A percentile compares a stretch with the other conserved stretches of the same genome.
These are phyloP conservation scores for Dolichopus griseipennis DNA, from an alignment of 2,888 invertebrate species.

Conservation along the genomic window DNA sequence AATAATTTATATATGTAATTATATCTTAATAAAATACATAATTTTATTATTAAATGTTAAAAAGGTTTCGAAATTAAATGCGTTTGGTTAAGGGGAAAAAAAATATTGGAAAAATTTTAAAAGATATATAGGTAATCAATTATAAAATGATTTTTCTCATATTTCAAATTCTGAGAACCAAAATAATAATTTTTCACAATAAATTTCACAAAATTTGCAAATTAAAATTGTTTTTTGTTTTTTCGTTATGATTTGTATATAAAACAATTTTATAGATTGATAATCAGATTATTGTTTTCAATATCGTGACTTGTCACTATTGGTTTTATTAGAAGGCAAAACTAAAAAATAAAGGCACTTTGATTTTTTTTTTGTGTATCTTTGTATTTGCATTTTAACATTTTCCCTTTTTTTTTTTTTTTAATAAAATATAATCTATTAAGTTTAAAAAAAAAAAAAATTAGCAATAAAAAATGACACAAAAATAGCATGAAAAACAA, in stretches of 20 bases:
- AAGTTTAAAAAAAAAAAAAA: neutral
- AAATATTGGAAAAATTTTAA: too few relatives aligned
- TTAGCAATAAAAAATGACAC: too few relatives aligned
- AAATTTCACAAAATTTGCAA: neutral
- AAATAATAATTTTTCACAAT: neutral
- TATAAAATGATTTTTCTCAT: neutral
- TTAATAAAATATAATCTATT: neutral
- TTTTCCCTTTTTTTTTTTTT: neutral
- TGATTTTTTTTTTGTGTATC: neutral
- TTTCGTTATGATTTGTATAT: neutral
- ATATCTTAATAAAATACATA: too few relatives aligned
- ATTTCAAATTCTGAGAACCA: neutral
- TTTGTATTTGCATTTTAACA: neutral
- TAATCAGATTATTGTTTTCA: neutral
- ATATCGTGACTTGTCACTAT: conserved; percentile 4
- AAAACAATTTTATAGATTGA: neutral
- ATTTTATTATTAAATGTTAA: too few relatives aligned
- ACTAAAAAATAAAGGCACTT: neutral
- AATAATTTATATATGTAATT: too few relatives aligned
- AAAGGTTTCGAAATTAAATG: too few relatives aligned
- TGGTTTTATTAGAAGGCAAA: too few relatives aligned
- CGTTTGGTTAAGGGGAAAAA: too few relatives aligned
- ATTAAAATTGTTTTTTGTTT: neutral
- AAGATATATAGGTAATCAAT: too few relatives aligned
- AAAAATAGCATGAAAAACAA: neutral